These are phyloP conservation scores for Austrofundulus limnaeus DNA, from an alignment of 2,113 vertebrate species.

Conservation along the genomic window DNA sequence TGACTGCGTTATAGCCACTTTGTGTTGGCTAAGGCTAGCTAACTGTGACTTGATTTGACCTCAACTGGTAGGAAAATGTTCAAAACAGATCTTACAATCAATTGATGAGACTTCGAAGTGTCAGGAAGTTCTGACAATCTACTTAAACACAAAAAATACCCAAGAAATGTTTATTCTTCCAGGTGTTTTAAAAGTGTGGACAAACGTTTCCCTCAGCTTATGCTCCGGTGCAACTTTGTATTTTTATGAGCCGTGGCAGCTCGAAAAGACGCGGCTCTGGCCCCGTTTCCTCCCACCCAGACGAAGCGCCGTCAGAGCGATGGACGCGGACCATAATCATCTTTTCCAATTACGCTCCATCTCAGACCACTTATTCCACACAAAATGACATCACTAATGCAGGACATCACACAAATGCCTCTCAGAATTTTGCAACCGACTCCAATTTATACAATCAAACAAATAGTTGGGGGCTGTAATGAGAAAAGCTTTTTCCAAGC, in stretches of 20 bases:
- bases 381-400: conserved; percentile 70
- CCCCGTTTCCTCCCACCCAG: conserved; percentile 25
- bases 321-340: conserved; percentile 67
- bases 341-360: conserved; percentile 76
- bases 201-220: background rate
- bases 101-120: background rate
- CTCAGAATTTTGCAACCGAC: conserved; percentile 46
- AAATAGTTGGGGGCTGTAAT: conserved; percentile 55
- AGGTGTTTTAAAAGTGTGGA: no score
- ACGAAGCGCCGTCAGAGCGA: conserved; percentile 57
- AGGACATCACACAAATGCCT: conserved; percentile 65
- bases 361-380: conserved; percentile 72
- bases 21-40: no score
- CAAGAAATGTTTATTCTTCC: background rate
- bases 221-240: background rate
- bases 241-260: background rate
- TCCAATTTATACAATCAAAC: conserved; percentile 63
- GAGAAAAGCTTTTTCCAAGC: conserved; percentile 49
- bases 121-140: conserved; percentile 7
- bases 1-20: no score
- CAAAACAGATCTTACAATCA: no score
- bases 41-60: no score
- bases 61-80: no score
- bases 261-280: background rate
- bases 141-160: background rate